Evolutionary conservation across 2,797 vertebrate genomes (phyloP).

Genomic region (Rousettus madagascariensis): DNA sequence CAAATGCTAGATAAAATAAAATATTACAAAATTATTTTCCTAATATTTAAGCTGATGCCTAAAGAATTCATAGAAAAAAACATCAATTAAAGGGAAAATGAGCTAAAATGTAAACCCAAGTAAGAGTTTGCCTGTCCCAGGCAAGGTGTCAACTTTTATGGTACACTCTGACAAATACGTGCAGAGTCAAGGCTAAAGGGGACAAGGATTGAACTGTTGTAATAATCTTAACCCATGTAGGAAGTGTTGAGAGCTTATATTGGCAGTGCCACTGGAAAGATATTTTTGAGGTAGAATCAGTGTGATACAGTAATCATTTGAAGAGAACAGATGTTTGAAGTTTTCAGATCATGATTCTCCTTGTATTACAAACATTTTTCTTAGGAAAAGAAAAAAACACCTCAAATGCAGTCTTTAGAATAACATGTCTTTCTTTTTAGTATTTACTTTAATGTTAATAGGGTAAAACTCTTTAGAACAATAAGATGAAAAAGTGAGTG

Average conservation of each 20-base stretch:
- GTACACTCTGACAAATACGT: neutral
- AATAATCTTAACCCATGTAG: neutral
- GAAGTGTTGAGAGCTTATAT: neutral
- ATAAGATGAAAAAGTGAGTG: neutral
- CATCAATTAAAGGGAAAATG: neutral
- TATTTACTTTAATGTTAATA: neutral
- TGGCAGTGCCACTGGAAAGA: neutral
- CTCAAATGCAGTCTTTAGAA: neutral
- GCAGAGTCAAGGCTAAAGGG: neutral
- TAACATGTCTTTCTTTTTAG: conserved; percentile 21
- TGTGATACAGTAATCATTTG: neutral
- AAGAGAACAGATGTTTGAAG: conserved; percentile 33
- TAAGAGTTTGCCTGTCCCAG: neutral
- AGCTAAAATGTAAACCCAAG: neutral
- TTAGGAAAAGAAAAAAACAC: neutral
- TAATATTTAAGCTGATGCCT: neutral
- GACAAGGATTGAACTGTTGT: accelerated
- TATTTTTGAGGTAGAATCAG: neutral
- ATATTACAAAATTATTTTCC: neutral
- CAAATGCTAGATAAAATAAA: neutral
- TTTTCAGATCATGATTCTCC: neutral
- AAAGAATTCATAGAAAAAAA: neutral
- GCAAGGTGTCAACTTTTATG: neutral
- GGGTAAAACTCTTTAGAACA: neutral
- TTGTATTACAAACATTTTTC: neutral